Evolutionary conservation across 1,140 invertebrate genomes (phyloP), one percentile per base, ranked within the genome.

Genomic region (Dryas iulia): DNA sequence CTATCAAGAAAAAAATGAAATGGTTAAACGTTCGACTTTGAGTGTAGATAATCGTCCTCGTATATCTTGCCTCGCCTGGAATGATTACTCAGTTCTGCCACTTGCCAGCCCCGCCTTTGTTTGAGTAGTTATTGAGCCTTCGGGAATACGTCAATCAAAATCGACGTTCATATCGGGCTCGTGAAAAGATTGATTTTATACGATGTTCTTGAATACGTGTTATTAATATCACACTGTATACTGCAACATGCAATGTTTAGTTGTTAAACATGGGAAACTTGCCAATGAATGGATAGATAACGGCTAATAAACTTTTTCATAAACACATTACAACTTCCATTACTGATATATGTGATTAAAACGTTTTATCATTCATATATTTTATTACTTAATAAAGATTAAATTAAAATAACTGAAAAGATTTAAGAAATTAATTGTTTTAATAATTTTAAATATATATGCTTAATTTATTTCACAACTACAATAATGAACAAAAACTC

Each of bases 31-130:
- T 66, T 47, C 10, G 8, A 59, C 8, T 21, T 68, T 14, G 18
- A 62, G 24, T 57, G 14, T 4, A 58, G 52, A 66, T 71, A 53
- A 66, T 71, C 57, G 21, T 28, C 25, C 28, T 39, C 23, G 6
- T 71, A 66, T 57, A 63, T 71, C 53, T 61, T 33, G 52, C 30
- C 61, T 62, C 30, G 25, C 61, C 57, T 61, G 26, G 12, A 56
- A 58, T 65, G 66, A 72, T 72, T 68, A 72, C 33, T 72, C 61
- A 68, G 57, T 54, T 60, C 61, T 68, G 56, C 59, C 65, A 72
- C 70, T 63, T 63, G 57, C 56, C 56, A 23, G 59, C 59, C 65
- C 56, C 60, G 59, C 31, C 70, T 65, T 21, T 63, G 33, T 72
- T 66, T 59, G 54, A 67, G 60, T 59, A 66, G 59, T 72, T 64